Percentiles rank a stretch among this genome's conserved stretches.
Evolutionary conservation across 1,140 invertebrate genomes (phyloP).

Genomic region (Drosophila ananassae): DNA sequence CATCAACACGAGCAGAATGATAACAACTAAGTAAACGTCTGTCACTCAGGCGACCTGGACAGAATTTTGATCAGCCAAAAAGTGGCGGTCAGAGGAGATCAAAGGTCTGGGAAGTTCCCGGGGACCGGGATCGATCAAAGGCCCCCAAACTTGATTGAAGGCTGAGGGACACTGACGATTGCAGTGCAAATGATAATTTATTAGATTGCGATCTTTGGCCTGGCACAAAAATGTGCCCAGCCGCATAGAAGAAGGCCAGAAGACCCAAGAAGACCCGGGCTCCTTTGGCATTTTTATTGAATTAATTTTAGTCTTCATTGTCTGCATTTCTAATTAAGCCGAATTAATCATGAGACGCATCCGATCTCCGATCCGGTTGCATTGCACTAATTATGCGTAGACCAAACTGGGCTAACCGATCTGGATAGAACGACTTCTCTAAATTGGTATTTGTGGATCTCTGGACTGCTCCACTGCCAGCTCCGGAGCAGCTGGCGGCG

Average conservation of each 20-base stretch:
- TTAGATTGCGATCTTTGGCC: constrained; percentile 75
- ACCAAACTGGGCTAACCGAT: constrained; percentile 57
- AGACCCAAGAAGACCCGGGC: not conserved
- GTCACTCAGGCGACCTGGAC: constrained; percentile 71
- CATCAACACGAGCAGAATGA: constrained; percentile 79
- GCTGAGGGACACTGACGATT: constrained; percentile 69
- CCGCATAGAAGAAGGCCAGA: constrained; percentile 23
- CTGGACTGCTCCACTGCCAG: not conserved
- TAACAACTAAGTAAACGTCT: constrained; percentile 81
- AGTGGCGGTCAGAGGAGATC: constrained; percentile 23
- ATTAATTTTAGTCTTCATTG: constrained; percentile 74
- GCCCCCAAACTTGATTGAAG: constrained; percentile 73
- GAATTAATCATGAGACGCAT: constrained; percentile 76
- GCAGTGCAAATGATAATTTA: constrained; percentile 82
- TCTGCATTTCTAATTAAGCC: constrained; percentile 82
- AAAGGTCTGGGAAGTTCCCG: constrained; percentile 7
- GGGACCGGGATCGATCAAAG: constrained; percentile 60
- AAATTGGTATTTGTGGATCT: constrained; percentile 15
- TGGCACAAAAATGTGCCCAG: constrained; percentile 49
- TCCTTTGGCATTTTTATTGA: constrained; percentile 75
- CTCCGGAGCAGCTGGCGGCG: constrained; percentile 43
- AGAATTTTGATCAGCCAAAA: constrained; percentile 78
- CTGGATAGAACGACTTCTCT: constrained; percentile 32
- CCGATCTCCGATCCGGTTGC: constrained; percentile 12
- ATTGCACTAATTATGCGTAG: constrained; percentile 75